Evolutionary conservation across 2,888 invertebrate species (phyloP).

Genomic region (Aphodius sticticus): DNA sequence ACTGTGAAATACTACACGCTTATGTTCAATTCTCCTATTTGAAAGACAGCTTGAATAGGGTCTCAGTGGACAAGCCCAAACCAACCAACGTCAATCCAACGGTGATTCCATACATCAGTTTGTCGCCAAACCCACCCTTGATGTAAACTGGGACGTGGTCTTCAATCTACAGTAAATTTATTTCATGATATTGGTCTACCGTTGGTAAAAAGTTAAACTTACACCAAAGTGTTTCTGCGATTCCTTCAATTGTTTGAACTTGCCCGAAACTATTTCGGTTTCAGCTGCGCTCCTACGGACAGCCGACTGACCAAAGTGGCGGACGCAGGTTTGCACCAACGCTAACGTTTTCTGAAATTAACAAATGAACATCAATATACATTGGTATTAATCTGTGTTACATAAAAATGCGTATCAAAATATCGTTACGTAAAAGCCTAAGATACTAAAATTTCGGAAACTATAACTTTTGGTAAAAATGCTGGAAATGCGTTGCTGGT

Average conservation of each 20-base stretch:
- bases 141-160: conserved; percentile 32
- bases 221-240: conserved; percentile 33
- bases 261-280: conserved; percentile 28
- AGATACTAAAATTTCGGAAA: conserved; percentile 17
- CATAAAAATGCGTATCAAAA: not conserved
- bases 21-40: conserved; percentile 27
- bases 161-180: conserved; percentile 31
- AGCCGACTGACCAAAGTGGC: conserved; percentile 33
- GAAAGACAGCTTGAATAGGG: conserved; percentile 28
- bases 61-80: conserved; percentile 27
- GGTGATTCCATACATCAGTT: conserved; percentile 32
- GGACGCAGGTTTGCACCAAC: conserved; percentile 32
- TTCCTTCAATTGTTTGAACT: conserved; percentile 27
- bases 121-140: conserved; percentile 35
- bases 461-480: conserved; percentile 18
- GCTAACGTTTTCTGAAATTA: conserved; percentile 32
- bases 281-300: conserved; percentile 25
- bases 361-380: conserved; percentile 16
- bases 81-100: conserved; percentile 29
- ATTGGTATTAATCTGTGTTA: not conserved
- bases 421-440: conserved; percentile 32
- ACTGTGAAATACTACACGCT: conserved; percentile 26
- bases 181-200: not conserved
- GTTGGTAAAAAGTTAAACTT: conserved; percentile 6
- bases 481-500: not conserved